Base-by-base conservation (phyloP, 2,797 vertebrate species). In the Artibeus jamaicensis region DNA sequence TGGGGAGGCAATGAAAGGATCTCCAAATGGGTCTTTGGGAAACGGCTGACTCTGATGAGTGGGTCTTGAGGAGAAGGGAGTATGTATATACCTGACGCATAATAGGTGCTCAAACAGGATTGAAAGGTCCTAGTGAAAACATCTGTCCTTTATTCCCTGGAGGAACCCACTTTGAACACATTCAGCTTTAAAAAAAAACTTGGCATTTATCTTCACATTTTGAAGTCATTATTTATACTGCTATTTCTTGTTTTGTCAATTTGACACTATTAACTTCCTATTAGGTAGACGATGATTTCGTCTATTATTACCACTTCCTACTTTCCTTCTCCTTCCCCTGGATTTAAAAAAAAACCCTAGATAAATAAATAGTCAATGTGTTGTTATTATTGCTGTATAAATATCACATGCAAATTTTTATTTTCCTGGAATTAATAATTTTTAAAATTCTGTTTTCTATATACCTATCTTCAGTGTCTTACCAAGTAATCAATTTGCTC, bases 361-460 rank as follows among this genome's bases (percentile, higher is more conserved):
- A 57, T 68, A 50, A 86, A 62, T 84, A 77, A 44, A 22, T n/a
- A 53, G 37, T 78, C 65, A 7, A 3, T 55, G 32, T 34, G 34
- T 67, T 48, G 34, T 67, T 48, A 57, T 59, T 50, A 44, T 44
- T 32, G 10, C 24, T 77, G 7, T 19, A 0, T 44, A 59, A 59
- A 21, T 76, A 48, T 68, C n/a, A n/a, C 57, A 4, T 53, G 68
- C 15, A 53, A 59, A 39, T 65, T 92, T 95, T 78, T 42, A 22
- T 67, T n/a, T 85, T 83, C 10, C 86, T 89, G 53, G 34, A 92
- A 78, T 94, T 92, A 44, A 89, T 44, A 39, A 67, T 87, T 93
- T 83, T n/a, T 19, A 39, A 77, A 90, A 90, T 83, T 82, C 55
- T 59, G 2, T 73, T 59, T 93, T 93, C 32, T 89, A 2, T n/a